Percentiles rank a stretch among this genome's conserved stretches.
These are phyloP conservation scores for Anisognathus igniventris DNA, from an alignment of 2,797 vertebrate genomes.

Conservation along the genomic window DNA sequence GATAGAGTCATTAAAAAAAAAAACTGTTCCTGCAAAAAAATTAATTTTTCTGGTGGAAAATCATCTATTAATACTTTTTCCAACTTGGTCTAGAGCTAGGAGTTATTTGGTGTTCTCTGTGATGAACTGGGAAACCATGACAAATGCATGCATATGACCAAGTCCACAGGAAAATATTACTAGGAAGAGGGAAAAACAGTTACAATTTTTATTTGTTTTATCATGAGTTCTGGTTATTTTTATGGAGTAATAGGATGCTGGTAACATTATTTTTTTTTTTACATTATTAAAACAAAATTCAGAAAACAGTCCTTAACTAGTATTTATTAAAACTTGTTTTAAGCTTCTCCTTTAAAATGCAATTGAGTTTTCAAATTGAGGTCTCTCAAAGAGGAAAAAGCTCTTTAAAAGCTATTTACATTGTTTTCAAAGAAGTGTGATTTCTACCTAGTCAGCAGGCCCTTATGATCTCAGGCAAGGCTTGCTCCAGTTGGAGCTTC, in stretches of 20 bases:
- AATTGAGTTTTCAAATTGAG: not conserved
- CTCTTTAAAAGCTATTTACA: not conserved
- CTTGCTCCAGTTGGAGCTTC: not conserved
- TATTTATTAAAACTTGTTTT: not conserved
- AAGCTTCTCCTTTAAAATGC: not conserved
- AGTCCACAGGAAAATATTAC: not conserved
- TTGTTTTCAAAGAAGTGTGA: not conserved
- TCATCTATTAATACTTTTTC: not conserved
- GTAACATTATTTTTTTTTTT: not conserved
- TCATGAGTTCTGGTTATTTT: not conserved
- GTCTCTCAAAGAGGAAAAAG: not conserved
- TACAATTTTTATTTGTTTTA: not conserved
- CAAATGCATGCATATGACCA: not conserved
- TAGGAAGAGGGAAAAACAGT: not conserved
- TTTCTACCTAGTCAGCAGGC: not conserved
- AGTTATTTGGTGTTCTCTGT: not conserved
- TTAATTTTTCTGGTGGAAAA: not conserved
- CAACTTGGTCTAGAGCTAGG: not conserved
- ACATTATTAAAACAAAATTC: not conserved
- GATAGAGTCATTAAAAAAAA: not conserved
- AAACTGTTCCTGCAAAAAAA: accelerated
- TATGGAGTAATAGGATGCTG: not conserved
- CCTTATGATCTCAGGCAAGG: not conserved
- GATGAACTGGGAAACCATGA: not conserved
- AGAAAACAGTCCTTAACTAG: not conserved